A percentile compares a stretch with the other conserved stretches of the same genome.
These are phyloP conservation scores for Prinia subflava DNA, from an alignment of 2,113 vertebrate species.

Conservation along the genomic window DNA sequence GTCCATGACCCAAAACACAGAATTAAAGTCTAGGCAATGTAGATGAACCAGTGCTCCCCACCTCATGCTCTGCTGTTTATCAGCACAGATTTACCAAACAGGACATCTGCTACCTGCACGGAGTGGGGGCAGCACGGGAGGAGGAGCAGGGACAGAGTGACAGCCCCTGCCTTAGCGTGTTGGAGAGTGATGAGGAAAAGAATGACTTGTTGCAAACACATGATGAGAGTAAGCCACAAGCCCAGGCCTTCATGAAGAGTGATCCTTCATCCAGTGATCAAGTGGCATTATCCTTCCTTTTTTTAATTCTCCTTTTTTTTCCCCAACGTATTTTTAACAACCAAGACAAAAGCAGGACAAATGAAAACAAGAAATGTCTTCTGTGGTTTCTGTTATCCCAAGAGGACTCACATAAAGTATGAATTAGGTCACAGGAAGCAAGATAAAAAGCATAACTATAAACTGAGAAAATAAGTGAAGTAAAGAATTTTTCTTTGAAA, in stretches of 20 bases:
- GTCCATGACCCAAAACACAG: not conserved
- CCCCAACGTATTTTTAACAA: not conserved
- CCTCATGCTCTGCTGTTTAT: not conserved
- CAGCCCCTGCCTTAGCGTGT: not conserved
- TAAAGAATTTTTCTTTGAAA: not conserved
- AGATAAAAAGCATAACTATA: not conserved
- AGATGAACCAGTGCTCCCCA: not conserved
- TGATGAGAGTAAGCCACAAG: not conserved
- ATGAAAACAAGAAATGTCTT: not conserved
- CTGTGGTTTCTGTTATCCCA: not conserved
- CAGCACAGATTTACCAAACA: not conserved
- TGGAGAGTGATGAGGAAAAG: not conserved
- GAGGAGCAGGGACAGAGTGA: not conserved
- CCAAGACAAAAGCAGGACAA: not conserved
- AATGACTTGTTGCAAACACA: not conserved
- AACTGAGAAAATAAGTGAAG: not conserved
- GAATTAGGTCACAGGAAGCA: not conserved
- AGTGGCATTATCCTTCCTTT: not conserved
- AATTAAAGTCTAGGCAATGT: not conserved
- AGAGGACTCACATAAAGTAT: not conserved
- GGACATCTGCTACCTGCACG: not conserved
- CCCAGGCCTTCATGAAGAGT: not conserved
- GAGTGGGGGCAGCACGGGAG: not conserved
- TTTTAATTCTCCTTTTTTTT: not conserved
- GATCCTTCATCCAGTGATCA: not conserved